Evolutionary conservation across 2,888 invertebrate species (phyloP).

Genomic region (Pristionchus entomophagus): DNA sequence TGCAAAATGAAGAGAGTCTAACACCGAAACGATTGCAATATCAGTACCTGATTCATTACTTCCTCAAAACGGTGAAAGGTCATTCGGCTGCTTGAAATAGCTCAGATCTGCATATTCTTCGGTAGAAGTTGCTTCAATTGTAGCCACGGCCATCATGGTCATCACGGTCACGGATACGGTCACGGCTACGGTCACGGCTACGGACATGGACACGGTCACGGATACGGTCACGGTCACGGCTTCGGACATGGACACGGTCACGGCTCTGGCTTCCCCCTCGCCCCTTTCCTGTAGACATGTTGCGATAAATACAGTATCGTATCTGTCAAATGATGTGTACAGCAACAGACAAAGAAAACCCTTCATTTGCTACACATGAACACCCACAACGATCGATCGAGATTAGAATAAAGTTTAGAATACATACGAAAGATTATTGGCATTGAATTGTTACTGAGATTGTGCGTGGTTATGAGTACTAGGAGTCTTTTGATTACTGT

Average conservation of each 20-base stretch:
- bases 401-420: not conserved
- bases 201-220: too few relatives aligned
- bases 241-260: slow-evolving; percentile 8
- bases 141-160: not conserved
- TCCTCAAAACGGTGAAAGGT: too few relatives aligned
- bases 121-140: too few relatives aligned
- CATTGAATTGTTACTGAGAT: too few relatives aligned
- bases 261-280: not conserved
- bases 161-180: not conserved
- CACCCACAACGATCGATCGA: too few relatives aligned
- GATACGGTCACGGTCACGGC: not conserved
- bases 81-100: too few relatives aligned
- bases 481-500: not conserved
- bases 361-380: not conserved
- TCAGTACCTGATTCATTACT: too few relatives aligned
- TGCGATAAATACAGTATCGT: not conserved
- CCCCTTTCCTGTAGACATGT: slow-evolving; percentile 1
- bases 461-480: too few relatives aligned
- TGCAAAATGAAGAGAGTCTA: too few relatives aligned
- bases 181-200: too few relatives aligned
- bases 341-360: not conserved
- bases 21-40: too few relatives aligned
- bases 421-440: not conserved
- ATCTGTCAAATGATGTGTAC: not conserved
- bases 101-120: too few relatives aligned